A percentile compares a stretch with the other conserved stretches of the same genome.
These are phyloP conservation scores for Anthoptus insignis DNA, from an alignment of 2,888 invertebrate genomes.

Conservation along the genomic window DNA sequence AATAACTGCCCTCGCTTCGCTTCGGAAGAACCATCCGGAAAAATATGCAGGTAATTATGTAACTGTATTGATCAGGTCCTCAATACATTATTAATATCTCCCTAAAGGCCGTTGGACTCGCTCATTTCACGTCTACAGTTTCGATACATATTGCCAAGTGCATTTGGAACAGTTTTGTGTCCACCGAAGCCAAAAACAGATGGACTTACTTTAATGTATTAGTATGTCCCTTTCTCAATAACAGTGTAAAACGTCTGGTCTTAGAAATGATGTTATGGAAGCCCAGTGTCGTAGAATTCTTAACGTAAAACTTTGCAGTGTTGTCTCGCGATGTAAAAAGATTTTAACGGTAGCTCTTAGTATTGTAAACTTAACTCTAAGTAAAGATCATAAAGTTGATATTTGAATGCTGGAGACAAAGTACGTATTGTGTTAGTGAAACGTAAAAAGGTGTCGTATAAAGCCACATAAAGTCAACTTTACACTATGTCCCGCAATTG, in stretches of 20 bases:
- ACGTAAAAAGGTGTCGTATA: conserved; percentile 44
- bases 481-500: conserved; percentile 55
- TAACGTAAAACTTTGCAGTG: conserved; percentile 46
- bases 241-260: conserved; percentile 45
- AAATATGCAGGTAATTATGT: no score
- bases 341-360: neutral
- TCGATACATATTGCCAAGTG: conserved; percentile 14
- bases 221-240: conserved; percentile 37
- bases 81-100: conserved; percentile 31
- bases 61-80: conserved; percentile 23
- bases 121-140: conserved; percentile 12
- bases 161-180: conserved; percentile 20
- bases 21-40: no score
- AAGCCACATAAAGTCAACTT: conserved; percentile 53
- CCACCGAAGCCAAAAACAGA: conserved; percentile 8
- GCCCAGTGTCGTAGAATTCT: conserved; percentile 44
- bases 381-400: neutral
- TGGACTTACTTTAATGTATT: conserved; percentile 8
- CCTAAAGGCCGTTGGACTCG: conserved; percentile 5
- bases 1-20: no score
- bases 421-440: conserved; percentile 10
- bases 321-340: conserved; percentile 20
- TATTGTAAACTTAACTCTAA: conserved; percentile 16
- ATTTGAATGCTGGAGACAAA: neutral
- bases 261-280: conserved; percentile 44